Evolutionary conservation across 2,888 invertebrate species (phyloP).

Genomic region (Andrena marginata): DNA sequence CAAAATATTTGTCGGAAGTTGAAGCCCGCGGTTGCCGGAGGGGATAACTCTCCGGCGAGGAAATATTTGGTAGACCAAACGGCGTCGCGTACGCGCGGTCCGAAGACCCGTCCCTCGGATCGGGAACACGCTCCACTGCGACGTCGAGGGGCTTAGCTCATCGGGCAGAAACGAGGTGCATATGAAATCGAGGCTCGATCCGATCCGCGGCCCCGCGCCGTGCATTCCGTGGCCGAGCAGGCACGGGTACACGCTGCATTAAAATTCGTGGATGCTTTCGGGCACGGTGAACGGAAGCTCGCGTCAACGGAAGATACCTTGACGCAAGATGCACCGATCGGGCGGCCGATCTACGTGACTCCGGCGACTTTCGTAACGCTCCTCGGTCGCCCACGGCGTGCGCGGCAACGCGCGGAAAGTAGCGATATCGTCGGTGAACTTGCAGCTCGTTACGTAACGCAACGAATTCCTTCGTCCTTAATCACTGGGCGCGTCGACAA

Average conservation of each 20-base stretch:
- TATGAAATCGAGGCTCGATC: conserved; percentile 2
- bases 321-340: conserved; percentile 57
- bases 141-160: conserved; percentile 21
- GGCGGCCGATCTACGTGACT: conserved; percentile 44
- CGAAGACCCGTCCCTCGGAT: conserved; percentile 11
- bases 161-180: neutral
- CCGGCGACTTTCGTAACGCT: conserved; percentile 33
- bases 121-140: conserved; percentile 6
- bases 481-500: neutral
- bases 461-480: neutral
- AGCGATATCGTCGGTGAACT: conserved; percentile 17
- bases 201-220: conserved; percentile 4
- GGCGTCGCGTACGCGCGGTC: conserved; percentile 1
- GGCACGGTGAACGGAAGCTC: conserved; percentile 18
- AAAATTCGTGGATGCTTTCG: conserved; percentile 40
- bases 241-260: conserved; percentile 6
- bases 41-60: conserved; percentile 3
- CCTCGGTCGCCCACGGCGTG: conserved; percentile 24
- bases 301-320: conserved; percentile 64
- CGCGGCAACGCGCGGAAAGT: conserved; percentile 33
- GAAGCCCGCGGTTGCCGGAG: neutral
- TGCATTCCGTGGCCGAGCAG: conserved; percentile 4
- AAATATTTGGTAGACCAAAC: conserved; percentile 1
- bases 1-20: neutral
- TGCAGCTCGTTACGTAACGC: conserved; percentile 35